phyloP scores from a whole-genome alignment of 2,113 vertebrate genomes.

The Gallinago jamesoni region DNA sequence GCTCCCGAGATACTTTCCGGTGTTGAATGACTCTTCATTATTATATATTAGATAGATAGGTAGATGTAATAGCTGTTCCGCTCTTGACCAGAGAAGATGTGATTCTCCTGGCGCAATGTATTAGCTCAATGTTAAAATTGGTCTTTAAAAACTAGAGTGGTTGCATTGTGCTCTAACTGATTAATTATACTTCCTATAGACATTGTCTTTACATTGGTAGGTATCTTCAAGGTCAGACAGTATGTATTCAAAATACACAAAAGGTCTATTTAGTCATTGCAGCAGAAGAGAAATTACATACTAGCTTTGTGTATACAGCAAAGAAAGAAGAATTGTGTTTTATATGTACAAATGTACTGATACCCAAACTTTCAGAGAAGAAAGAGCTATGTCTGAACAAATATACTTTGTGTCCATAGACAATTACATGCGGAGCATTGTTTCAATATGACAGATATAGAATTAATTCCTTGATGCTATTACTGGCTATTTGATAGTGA shows the following conservation, averaged over 20 bases:
- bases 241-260: neutral
- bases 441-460: neutral
- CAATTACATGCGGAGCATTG: neutral
- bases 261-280: neutral
- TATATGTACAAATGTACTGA: neutral
- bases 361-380: neutral
- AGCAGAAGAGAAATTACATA: neutral
- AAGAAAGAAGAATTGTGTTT: neutral
- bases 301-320: rapidly evolving
- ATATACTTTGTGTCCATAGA: neutral
- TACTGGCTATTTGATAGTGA: neutral
- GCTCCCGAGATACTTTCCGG: neutral
- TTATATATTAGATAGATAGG: neutral
- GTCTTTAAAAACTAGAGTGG: neutral
- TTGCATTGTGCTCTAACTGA: neutral
- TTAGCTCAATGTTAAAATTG: neutral
- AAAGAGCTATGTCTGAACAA: neutral
- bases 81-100: neutral
- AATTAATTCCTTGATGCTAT: neutral
- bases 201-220: neutral
- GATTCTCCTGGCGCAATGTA: neutral
- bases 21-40: neutral
- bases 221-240: neutral
- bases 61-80: neutral
- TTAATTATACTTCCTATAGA: neutral